Conservation (phyloP, 2,888 invertebrate species). For the Archips crataeganus region DNA sequence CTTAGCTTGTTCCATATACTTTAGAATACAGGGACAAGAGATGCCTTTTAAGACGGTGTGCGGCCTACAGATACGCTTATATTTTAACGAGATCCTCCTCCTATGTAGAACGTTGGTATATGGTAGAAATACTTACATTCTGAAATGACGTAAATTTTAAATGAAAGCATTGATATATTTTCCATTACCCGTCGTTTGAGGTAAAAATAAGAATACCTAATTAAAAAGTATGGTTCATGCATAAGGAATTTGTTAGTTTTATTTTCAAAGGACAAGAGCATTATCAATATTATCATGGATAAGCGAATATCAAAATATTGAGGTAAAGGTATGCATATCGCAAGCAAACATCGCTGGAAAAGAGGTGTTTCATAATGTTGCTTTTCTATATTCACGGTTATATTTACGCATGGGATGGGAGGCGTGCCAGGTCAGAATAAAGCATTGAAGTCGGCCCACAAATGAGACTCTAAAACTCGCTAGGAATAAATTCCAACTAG, state of each 20-base stretch:
- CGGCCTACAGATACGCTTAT: conserved; percentile 5
- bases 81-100: conserved; percentile 63
- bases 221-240: background rate
- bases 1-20: conserved; percentile 64
- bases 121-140: background rate
- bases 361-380: conserved; percentile 45
- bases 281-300: background rate
- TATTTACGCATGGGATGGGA: conserved; percentile 74
- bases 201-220: background rate
- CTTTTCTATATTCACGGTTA: conserved; percentile 74
- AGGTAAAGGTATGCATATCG: conserved; percentile 10
- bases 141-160: background rate
- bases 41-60: conserved; percentile 25
- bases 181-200: background rate
- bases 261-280: background rate
- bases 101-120: conserved; percentile 37
- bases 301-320: background rate
- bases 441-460: conserved; percentile 30
- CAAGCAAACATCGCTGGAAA: conserved; percentile 14
- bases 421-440: conserved; percentile 66
- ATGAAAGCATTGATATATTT: background rate
- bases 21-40: conserved; percentile 53
- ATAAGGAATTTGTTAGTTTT: background rate
- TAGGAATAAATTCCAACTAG: conserved; percentile 22
- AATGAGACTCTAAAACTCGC: conserved; percentile 25